Evolutionary conservation across 2,888 invertebrate genomes (phyloP).

Genomic region (Dicyrtoma fusca): DNA sequence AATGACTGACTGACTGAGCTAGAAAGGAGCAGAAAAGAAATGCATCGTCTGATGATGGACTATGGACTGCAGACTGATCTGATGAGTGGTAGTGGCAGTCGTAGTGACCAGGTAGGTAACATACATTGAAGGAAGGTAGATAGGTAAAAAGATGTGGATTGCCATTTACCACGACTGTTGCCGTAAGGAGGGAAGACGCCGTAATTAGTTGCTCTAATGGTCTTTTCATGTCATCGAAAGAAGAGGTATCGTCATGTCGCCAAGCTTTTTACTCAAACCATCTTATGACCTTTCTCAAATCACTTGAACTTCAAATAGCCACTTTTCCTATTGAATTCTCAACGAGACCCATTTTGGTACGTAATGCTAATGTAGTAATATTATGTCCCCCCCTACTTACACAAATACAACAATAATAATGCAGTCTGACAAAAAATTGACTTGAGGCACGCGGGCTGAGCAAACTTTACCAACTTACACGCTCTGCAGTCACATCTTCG

Average conservation of each 20-base stretch:
- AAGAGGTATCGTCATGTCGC: slow-evolving; percentile 56
- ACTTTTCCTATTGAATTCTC: slow-evolving; percentile 19
- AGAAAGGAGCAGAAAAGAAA: background rate
- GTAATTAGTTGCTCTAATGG: slow-evolving; percentile 58
- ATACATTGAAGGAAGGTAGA: background rate
- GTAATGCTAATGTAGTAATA: slow-evolving; percentile 18
- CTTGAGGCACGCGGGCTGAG: slow-evolving; percentile 22
- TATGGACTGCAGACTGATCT: background rate
- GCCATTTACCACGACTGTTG: slow-evolving; percentile 7
- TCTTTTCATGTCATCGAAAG: slow-evolving; percentile 57
- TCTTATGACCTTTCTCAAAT: slow-evolving; percentile 50
- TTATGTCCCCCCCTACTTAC: slow-evolving; percentile 6
- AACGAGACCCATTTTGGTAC: background rate
- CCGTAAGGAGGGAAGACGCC: slow-evolving; percentile 42
- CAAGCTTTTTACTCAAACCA: slow-evolving; percentile 50
- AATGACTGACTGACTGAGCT: too few relatives aligned
- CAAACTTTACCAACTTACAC: slow-evolving; percentile 4
- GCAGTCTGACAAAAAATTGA: slow-evolving; percentile 9
- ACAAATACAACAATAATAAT: background rate
- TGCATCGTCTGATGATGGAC: too few relatives aligned
- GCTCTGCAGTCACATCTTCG: too few relatives aligned
- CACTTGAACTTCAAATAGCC: slow-evolving; percentile 36
- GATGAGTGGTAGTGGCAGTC: background rate
- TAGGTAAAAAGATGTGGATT: background rate
- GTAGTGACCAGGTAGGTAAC: background rate